Evolutionary conservation across 2,113 vertebrate genomes (phyloP), one percentile per base, ranked within the genome.

Genomic region (Leiothrix lutea): DNA sequence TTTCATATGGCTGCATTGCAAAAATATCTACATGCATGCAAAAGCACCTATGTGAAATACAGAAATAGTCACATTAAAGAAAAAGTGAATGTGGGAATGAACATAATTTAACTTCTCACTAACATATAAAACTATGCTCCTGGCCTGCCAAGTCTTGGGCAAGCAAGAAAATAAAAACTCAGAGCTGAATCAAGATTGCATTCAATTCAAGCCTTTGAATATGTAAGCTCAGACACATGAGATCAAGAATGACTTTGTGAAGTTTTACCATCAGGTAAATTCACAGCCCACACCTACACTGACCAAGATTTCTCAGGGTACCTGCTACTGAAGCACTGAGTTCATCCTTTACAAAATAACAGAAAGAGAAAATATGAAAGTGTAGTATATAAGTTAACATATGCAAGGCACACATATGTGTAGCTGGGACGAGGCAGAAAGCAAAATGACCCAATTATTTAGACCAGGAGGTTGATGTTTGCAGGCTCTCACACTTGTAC

Each of bases 401-500:
- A 54, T 56, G 44, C 51, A 83, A 93, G 74, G 23, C 35, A 80
- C 29, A 56, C 7, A 56, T 9, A 74, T 26, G 15, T 0, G 0
- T 40, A 67, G 26, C 21, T 71, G 44, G 29, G 22, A 86, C 78
- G 83, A 86, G 40, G 75, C n/a, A 69, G 48, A 80, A 91, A 62
- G 80, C 29, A 89, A 66, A 20, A 44, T 24, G 33, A 50, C 29
- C 26, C 11, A 65, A 38, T 84, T 45, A 69, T 3, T 44, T n/a
- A 74, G 33, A 60, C 15, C 29, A 80, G 62, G 38, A 3, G 1
- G 8, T 18, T 48, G 50, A 62, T 36, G 21, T 56, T 38, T 86
- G 57, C 26, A 56, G 51, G 70, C 80, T 77, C 77, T 94, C 70
- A 57, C 25, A 47, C 57, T 79, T 95, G 29, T 84, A 98, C 97